These are phyloP conservation scores for Perizoma flavofasciatum DNA, from an alignment of 2,888 invertebrate genomes.

Conservation along the genomic window DNA sequence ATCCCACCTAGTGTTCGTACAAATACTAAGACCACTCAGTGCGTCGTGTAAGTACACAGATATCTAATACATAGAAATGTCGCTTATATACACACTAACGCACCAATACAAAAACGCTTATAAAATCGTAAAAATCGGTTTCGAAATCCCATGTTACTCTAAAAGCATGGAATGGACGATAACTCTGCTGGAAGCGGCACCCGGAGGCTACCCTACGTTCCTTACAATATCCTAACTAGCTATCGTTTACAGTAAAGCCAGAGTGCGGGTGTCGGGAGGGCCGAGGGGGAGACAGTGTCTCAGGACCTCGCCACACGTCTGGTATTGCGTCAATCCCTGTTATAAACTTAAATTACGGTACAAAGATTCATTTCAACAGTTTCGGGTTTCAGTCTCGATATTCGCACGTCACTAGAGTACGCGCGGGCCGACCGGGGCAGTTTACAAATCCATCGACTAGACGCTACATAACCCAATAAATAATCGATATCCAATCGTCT, in stretches of 20 bases:
- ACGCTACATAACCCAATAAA: conserved; percentile 74
- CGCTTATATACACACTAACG: conserved; percentile 65
- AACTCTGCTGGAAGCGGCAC: conserved; percentile 57
- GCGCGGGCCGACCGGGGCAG: conserved; percentile 43
- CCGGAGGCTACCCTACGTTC: conserved; percentile 57
- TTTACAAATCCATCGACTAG: conserved; percentile 68
- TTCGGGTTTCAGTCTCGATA: conserved; percentile 63
- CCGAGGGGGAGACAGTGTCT: background rate
- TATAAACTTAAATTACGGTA: conserved; percentile 60
- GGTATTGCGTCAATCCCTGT: conserved; percentile 74
- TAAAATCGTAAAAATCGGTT: conserved; percentile 42
- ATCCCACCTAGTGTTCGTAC: conserved; percentile 35
- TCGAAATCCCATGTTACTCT: conserved; percentile 45
- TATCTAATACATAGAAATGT: conserved; percentile 47
- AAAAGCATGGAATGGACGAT: conserved; percentile 69
- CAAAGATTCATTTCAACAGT: conserved; percentile 45
- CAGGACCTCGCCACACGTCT: conserved; percentile 44
- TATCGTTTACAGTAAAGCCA: conserved; percentile 60
- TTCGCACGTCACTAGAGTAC: conserved; percentile 56
- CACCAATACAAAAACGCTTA: conserved; percentile 57
- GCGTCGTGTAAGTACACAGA: conserved; percentile 49
- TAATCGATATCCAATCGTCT: conserved; percentile 57
- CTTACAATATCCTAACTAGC: conserved; percentile 73
- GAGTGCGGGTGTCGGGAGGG: conserved; percentile 46
- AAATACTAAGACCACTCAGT: conserved; percentile 19